phyloP scores from a whole-genome alignment of 2,888 invertebrate genomes.

The Pseudococcus viburni region DNA sequence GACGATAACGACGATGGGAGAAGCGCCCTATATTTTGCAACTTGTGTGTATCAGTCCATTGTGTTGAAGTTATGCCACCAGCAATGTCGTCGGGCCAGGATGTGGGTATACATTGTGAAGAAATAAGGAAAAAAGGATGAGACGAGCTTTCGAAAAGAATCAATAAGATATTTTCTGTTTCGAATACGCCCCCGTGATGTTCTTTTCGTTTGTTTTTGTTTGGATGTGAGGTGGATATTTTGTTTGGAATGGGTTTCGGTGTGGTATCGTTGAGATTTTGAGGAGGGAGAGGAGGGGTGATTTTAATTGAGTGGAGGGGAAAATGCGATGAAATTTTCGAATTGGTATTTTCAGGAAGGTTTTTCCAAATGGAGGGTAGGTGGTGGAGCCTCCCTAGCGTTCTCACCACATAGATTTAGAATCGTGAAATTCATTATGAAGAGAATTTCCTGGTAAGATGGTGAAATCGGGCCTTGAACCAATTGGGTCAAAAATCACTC shows the following conservation, averaged over 20 bases:
- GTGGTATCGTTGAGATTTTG: not conserved
- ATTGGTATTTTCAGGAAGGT: not conserved
- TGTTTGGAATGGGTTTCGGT: not conserved
- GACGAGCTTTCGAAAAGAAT: not conserved
- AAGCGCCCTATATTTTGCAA: conserved; percentile 1
- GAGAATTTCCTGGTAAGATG: no score
- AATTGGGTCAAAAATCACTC: no score
- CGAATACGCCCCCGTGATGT: not conserved
- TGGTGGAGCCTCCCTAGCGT: no score
- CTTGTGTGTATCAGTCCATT: not conserved
- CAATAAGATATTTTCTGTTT: not conserved
- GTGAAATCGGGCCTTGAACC: no score
- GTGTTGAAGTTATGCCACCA: not conserved
- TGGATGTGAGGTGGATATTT: not conserved
- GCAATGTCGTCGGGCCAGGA: not conserved
- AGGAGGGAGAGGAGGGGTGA: not conserved
- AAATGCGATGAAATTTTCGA: not conserved
- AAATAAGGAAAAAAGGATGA: not conserved
- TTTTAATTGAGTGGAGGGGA: not conserved
- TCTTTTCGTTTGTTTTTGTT: not conserved
- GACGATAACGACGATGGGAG: not conserved
- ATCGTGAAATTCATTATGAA: no score
- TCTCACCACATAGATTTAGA: no score
- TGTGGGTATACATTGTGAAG: not conserved
- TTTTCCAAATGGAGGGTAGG: no score